Conservation (phyloP, 2,113 vertebrate genomes). For the Spermophilus dauricus region DNA sequence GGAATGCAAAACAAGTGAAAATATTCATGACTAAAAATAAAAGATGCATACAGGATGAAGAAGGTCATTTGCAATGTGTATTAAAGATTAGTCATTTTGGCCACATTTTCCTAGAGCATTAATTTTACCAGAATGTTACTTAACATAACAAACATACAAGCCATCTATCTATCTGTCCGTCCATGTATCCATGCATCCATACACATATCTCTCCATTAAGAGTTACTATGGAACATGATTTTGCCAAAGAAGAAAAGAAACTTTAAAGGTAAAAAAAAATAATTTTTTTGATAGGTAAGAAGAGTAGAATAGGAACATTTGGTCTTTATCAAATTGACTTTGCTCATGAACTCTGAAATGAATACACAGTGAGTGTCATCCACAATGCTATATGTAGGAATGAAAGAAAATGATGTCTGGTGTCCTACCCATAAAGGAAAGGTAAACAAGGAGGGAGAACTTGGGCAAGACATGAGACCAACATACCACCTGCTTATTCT, state of each 20-base stretch:
- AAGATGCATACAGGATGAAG: not conserved
- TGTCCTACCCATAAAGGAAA: not conserved
- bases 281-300: not conserved
- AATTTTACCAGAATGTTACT: constrained; percentile 24
- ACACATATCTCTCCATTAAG: not conserved
- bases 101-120: constrained; percentile 15
- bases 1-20: constrained; percentile 43
- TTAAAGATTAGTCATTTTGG: constrained; percentile 13
- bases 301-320: not conserved
- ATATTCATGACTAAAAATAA: constrained; percentile 33
- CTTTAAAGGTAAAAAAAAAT: constrained; percentile 26
- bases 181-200: not conserved
- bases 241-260: constrained; percentile 45
- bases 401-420: not conserved
- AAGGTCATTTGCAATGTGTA: not conserved
- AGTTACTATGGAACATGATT: not conserved
- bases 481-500: not conserved
- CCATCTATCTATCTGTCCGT: not conserved
- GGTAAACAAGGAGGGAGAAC: not conserved
- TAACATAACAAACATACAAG: not conserved
- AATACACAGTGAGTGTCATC: not conserved
- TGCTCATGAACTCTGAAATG: constrained; percentile 6
- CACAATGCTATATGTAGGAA: not conserved
- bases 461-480: not conserved
- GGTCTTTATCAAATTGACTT: not conserved